These are phyloP conservation scores for Anas capensis DNA, from an alignment of 2,797 vertebrate genomes.

Conservation along the genomic window DNA sequence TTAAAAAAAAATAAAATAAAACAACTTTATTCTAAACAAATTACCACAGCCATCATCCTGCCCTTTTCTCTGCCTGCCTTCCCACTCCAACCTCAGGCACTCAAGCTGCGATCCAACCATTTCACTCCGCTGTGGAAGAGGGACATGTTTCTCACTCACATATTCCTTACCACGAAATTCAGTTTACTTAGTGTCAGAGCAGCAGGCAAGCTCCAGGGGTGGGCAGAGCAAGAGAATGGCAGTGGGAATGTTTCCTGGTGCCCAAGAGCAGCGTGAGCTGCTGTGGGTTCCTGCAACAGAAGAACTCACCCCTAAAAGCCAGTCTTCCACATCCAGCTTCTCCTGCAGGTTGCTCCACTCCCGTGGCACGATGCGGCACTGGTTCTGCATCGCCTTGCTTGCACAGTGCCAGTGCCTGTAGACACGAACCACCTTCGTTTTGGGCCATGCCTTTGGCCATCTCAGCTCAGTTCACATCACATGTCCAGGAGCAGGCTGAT, in stretches of 20 bases:
- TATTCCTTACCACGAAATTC: neutral
- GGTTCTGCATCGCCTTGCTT: neutral
- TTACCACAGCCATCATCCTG: neutral
- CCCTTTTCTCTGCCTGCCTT: neutral
- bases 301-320: neutral
- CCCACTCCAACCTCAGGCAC: neutral
- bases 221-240: neutral
- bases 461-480: neutral
- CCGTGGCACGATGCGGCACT: neutral
- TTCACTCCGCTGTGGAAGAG: neutral
- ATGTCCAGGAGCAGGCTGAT: neutral
- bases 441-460: neutral
- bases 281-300: neutral
- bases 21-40: conserved; percentile 26
- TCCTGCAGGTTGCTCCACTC: neutral
- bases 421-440: neutral
- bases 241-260: neutral
- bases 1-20: neutral
- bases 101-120: neutral
- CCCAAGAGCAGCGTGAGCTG: neutral
- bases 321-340: neutral
- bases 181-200: neutral
- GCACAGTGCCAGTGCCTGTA: neutral
- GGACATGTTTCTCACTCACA: neutral
- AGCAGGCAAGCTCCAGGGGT: neutral